Evolutionary conservation across 2,888 invertebrate species (phyloP).

Genomic region (Pegoplata infirma): DNA sequence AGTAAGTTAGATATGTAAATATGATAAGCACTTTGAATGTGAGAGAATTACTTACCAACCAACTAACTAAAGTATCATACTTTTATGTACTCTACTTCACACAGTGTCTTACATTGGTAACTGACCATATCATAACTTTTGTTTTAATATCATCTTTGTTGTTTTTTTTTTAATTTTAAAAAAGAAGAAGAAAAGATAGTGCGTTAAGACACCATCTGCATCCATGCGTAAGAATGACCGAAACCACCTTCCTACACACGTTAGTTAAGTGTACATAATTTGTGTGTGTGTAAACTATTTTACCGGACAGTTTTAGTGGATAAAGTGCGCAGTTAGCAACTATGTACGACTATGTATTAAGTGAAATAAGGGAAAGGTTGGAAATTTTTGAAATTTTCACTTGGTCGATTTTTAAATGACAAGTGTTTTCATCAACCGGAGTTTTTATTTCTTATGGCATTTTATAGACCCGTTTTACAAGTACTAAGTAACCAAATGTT

Average conservation of each 20-base stretch:
- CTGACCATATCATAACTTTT: constrained; percentile 42
- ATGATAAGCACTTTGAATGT: constrained; percentile 50
- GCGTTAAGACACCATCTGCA: constrained; percentile 56
- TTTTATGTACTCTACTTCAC: constrained; percentile 18
- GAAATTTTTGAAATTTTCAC: constrained; percentile 32
- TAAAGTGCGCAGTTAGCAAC: constrained; percentile 42
- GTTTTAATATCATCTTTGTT: background rate
- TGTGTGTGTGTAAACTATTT: constrained; percentile 11
- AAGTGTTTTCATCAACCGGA: constrained; percentile 32
- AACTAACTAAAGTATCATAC: background rate
- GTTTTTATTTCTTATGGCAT: no score
- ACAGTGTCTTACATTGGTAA: constrained; percentile 22
- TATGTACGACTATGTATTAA: constrained; percentile 16
- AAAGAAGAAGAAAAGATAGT: background rate
- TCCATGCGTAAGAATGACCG: constrained; percentile 72
- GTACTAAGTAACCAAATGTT: no score
- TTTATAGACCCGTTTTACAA: no score
- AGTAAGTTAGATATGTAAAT: constrained; percentile 50
- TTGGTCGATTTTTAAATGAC: constrained; percentile 38
- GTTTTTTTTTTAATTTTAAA: background rate
- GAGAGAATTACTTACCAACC: constrained; percentile 6
- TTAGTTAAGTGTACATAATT: constrained; percentile 26
- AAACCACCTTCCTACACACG: constrained; percentile 69
- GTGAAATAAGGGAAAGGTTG: no score
- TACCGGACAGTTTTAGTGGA: constrained; percentile 4